A percentile compares a stretch with the other conserved stretches of the same genome.
Conservation (phyloP, 2,113 vertebrate species). For the Herpetotheres cachinnans region DNA sequence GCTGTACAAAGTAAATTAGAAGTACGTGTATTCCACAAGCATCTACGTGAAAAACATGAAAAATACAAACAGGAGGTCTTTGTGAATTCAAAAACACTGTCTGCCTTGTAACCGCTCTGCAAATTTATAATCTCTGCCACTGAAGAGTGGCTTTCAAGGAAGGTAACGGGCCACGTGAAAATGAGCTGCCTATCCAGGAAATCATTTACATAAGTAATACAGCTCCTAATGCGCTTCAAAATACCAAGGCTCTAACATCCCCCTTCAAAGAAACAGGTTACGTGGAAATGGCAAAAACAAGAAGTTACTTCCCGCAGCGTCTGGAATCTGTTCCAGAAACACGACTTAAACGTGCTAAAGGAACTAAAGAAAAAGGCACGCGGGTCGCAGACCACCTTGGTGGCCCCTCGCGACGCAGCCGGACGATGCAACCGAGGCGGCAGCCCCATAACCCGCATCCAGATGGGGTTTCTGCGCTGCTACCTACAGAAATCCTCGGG, state of each 20-base stretch:
- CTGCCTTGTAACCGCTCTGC: not conserved
- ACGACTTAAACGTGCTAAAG: not conserved
- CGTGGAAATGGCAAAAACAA: fast-evolving
- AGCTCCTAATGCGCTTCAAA: not conserved
- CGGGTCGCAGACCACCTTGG: fast-evolving
- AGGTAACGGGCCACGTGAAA: not conserved
- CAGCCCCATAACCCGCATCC: fast-evolving
- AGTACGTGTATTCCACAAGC: not conserved
- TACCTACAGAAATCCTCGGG: fast-evolving
- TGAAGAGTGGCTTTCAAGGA: not conserved
- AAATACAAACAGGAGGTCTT: not conserved
- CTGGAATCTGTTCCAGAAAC: not conserved
- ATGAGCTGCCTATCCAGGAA: not conserved
- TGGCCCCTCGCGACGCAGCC: fast-evolving
- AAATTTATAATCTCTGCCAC: fast-evolving
- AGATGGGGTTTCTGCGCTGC: not conserved
- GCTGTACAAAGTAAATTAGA: not conserved
- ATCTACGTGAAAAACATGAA: fast-evolving
- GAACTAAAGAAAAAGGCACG: not conserved
- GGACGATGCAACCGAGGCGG: fast-evolving
- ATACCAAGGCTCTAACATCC: not conserved
- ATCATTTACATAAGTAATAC: not conserved
- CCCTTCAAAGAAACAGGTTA: not conserved
- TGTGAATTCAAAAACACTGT: not conserved
- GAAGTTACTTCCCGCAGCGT: fast-evolving